Evolutionary conservation across 1,140 invertebrate genomes (phyloP).

Genomic region (Bombus pyrosoma): DNA sequence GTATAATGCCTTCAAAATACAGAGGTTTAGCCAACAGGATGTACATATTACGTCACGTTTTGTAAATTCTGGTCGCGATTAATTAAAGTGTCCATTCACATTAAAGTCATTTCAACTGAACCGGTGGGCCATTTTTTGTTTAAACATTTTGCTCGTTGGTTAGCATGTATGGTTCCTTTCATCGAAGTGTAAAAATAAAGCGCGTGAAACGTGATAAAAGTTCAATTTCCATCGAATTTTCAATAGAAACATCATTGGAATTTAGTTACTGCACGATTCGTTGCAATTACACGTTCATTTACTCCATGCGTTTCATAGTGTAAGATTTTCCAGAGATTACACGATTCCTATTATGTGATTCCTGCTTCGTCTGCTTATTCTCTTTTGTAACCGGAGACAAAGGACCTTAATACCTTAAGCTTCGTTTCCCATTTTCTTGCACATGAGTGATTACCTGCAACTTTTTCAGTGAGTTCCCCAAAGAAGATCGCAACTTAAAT

Average conservation of each 20-base stretch:
- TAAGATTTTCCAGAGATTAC: constrained; percentile 37
- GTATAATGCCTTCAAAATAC: not conserved
- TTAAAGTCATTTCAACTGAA: not conserved
- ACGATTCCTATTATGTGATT: constrained; percentile 37
- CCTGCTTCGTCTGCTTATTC: constrained; percentile 33
- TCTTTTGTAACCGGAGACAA: constrained; percentile 23
- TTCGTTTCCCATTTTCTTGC: constrained; percentile 12
- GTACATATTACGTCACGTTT: not conserved
- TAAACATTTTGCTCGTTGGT: not conserved
- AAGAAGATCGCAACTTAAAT: constrained; percentile 7
- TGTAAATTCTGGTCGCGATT: not conserved
- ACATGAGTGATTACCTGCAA: constrained; percentile 15
- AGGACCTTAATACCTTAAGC: constrained; percentile 31
- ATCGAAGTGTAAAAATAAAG: too few relatives aligned
- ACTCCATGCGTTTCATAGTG: not conserved
- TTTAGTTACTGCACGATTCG: not conserved
- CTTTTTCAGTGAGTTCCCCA: constrained; percentile 1
- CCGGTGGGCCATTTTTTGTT: not conserved
- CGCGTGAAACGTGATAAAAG: not conserved
- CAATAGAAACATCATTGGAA: not conserved
- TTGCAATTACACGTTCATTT: constrained; percentile 21
- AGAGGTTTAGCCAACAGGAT: not conserved
- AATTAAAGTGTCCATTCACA: constrained; percentile 8
- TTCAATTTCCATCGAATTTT: not conserved
- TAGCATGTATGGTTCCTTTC: not conserved